Percentiles rank a stretch among this genome's conserved stretches.
These are phyloP conservation scores for Thaleichthys pacificus DNA, from an alignment of 2,797 vertebrate species.

Conservation along the genomic window DNA sequence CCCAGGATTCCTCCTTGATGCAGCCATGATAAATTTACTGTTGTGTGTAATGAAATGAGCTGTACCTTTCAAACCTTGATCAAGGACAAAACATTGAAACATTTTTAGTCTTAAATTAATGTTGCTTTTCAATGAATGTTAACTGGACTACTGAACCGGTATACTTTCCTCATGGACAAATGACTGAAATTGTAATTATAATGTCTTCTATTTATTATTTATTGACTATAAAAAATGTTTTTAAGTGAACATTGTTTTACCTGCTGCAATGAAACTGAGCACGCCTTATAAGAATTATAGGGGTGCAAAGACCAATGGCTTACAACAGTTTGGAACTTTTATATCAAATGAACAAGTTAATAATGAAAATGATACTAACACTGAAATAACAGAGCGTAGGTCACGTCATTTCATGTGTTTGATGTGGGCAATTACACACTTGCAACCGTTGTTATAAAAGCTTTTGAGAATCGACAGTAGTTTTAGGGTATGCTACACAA, in stretches of 20 bases:
- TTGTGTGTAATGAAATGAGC: slow-evolving; percentile 52
- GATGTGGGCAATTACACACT: background rate
- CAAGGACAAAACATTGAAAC: slow-evolving; percentile 63
- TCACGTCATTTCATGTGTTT: background rate
- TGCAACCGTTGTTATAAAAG: background rate
- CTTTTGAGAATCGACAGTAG: background rate
- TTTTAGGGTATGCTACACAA: background rate
- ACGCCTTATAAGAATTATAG: background rate
- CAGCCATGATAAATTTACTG: slow-evolving; percentile 51
- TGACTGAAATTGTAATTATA: slow-evolving; percentile 56
- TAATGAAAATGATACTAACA: background rate
- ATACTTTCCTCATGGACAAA: slow-evolving; percentile 47
- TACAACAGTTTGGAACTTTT: background rate
- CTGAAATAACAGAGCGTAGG: background rate
- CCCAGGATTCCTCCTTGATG: slow-evolving; percentile 37
- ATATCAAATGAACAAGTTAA: background rate
- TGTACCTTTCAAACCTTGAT: slow-evolving; percentile 64
- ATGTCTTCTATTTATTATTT: slow-evolving; percentile 41
- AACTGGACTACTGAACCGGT: slow-evolving; percentile 58
- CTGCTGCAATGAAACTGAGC: background rate
- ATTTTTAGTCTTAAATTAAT: slow-evolving; percentile 61
- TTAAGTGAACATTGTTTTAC: slow-evolving; percentile 11
- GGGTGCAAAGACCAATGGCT: background rate
- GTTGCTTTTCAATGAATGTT: slow-evolving; percentile 61
- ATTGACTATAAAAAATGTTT: slow-evolving; percentile 23